Evolutionary conservation across 2,888 invertebrate genomes (phyloP).

Genomic region (Pasiphila rectangulata): DNA sequence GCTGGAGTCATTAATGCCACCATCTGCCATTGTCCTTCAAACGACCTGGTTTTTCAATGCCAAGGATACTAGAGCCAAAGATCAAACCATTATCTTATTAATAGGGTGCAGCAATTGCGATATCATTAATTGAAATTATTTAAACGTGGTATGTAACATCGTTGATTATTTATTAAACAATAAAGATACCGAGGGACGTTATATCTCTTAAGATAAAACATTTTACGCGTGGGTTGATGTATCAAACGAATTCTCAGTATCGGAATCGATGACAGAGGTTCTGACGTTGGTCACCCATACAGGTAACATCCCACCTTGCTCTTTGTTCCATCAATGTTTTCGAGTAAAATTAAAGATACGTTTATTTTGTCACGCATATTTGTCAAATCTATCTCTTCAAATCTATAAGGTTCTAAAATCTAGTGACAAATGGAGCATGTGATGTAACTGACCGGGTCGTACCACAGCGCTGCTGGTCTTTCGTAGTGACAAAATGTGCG

Average conservation of each 20-base stretch:
- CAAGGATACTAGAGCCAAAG: conserved; percentile 28
- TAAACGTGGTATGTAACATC: conserved; percentile 17
- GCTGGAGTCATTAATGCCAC: no score
- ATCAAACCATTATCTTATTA: conserved; percentile 18
- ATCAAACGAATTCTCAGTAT: conserved; percentile 44
- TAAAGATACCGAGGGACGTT: conserved; percentile 27
- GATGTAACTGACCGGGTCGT: no score
- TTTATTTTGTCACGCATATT: no score
- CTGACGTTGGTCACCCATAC: conserved; percentile 46
- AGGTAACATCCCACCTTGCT: conserved; percentile 38
- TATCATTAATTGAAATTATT: conserved; percentile 10
- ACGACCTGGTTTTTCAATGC: conserved; percentile 30
- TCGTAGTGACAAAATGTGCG: no score
- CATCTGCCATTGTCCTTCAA: conserved; percentile 24
- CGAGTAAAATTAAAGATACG: no score
- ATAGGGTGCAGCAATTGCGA: background rate
- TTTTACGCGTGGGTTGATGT: conserved; percentile 41
- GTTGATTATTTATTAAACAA: conserved; percentile 12
- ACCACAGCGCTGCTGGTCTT: no score
- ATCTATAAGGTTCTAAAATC: no score
- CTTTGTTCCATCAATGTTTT: conserved; percentile 30
- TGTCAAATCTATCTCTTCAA: no score
- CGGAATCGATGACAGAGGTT: conserved; percentile 40
- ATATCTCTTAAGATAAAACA: conserved; percentile 11
- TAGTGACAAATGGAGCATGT: no score